Evolutionary conservation across 2,113 vertebrate species (phyloP).

Genomic region (Sander vitreus): DNA sequence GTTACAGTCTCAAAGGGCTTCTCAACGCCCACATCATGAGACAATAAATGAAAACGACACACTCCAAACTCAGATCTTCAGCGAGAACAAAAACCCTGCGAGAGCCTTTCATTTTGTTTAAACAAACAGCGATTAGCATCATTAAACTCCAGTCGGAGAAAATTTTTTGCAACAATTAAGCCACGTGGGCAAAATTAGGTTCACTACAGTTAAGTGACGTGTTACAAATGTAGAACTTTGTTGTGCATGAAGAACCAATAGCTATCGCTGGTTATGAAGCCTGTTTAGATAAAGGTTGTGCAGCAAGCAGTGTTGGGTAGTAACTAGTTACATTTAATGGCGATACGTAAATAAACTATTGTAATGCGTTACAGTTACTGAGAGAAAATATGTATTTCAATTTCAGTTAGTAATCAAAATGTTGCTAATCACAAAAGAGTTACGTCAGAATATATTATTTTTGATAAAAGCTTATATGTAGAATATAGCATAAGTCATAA

Average conservation of each 20-base stretch:
- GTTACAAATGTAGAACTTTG: neutral
- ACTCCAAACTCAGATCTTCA: slow-evolving; percentile 11
- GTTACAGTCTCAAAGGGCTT: slow-evolving; percentile 35
- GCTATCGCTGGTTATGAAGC: neutral
- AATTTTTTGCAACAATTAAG: slow-evolving; percentile 30
- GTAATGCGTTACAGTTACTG: too few species aligned
- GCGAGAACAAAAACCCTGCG: slow-evolving; percentile 2
- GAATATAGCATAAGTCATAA: too few species aligned
- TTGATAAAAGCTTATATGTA: too few species aligned
- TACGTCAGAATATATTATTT: too few species aligned
- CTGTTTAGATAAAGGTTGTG: neutral
- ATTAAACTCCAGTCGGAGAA: slow-evolving; percentile 31
- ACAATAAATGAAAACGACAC: slow-evolving; percentile 23
- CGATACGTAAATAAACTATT: too few species aligned
- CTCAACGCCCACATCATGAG: slow-evolving; percentile 24
- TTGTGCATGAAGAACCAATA: neutral
- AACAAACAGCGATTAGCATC: slow-evolving; percentile 28
- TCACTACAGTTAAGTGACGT: neutral
- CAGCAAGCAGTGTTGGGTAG: neutral
- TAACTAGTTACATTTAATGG: too few species aligned
- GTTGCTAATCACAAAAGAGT: too few species aligned
- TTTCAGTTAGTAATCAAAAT: too few species aligned
- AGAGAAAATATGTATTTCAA: too few species aligned
- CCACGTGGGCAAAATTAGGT: neutral
- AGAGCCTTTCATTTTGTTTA: slow-evolving; percentile 24